A percentile compares a stretch with the other conserved stretches of the same genome.
These are phyloP conservation scores for Ambastaia sidthimunki DNA, from an alignment of 2,797 vertebrate genomes.

Conservation along the genomic window DNA sequence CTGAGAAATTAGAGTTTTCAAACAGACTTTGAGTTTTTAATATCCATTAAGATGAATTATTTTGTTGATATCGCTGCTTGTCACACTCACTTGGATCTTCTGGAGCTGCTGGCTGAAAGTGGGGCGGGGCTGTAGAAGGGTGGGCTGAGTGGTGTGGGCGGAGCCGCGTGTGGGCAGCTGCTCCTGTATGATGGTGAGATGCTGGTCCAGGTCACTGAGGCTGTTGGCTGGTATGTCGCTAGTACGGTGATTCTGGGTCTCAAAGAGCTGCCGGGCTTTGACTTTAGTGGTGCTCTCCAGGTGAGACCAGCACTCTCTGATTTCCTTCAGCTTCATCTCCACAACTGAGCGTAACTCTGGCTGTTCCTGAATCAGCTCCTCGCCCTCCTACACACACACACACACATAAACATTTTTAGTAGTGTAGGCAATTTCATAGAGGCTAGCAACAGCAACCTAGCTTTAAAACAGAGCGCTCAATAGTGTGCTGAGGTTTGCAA, in stretches of 20 bases:
- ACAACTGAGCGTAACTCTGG: conserved; percentile 86
- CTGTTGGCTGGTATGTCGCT: conserved; percentile 85
- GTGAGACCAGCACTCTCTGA: conserved; percentile 87
- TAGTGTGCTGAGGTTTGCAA: too few species aligned
- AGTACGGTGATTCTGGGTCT: conserved; percentile 82
- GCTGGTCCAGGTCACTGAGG: conserved; percentile 85
- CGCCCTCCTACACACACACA: conserved; percentile 86
- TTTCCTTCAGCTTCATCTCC: conserved; percentile 81
- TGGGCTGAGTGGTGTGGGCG: conserved; percentile 79
- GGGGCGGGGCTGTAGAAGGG: conserved; percentile 86
- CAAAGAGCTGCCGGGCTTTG: conserved; percentile 90
- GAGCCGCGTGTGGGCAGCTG: conserved; percentile 74
- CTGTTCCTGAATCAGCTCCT: conserved; percentile 86
- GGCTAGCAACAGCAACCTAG: too few species aligned
- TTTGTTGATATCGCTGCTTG: background rate
- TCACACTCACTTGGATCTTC: conserved; percentile 75
- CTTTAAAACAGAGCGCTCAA: too few species aligned
- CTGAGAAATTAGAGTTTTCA: conserved; percentile 69
- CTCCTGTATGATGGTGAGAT: conserved; percentile 82
- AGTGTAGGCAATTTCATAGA: too few species aligned
- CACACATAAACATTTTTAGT: background rate
- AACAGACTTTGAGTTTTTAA: background rate
- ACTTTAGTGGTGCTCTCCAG: conserved; percentile 89
- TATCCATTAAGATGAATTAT: background rate
- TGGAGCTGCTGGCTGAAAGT: conserved; percentile 80